A percentile compares a stretch with the other conserved stretches of the same genome.
phyloP scores from a whole-genome alignment of 2,113 vertebrate genomes.

The Synchiropus splendidus region DNA sequence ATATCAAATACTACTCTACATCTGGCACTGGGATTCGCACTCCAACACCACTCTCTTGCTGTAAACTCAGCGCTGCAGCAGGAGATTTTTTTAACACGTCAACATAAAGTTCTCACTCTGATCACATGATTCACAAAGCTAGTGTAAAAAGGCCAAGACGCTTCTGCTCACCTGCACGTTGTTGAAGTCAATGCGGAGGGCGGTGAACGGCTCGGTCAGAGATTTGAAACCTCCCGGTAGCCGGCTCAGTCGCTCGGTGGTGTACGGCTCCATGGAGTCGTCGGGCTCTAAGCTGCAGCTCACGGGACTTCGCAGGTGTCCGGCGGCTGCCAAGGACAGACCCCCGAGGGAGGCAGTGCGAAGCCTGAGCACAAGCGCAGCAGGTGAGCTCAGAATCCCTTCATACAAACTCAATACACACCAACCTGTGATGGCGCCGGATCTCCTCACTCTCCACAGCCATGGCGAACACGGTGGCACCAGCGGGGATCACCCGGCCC shows the following conservation, averaged over 20 bases:
- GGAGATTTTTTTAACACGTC: no score
- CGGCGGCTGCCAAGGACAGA: conserved; percentile 62
- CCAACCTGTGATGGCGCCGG: conserved; percentile 83
- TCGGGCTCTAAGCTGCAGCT: conserved; percentile 65
- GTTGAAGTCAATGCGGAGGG: conserved; percentile 86
- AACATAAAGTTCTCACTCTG: no score
- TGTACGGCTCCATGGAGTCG: conserved; percentile 86
- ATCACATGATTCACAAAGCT: no score
- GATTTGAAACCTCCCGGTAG: conserved; percentile 78
- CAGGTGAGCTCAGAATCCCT: not conserved
- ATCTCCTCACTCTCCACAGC: conserved; percentile 87
- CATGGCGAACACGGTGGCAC: conserved; percentile 84
- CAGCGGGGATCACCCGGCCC: conserved; percentile 87
- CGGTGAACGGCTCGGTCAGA: conserved; percentile 79
- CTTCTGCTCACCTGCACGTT: conserved; percentile 72
- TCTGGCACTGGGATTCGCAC: no score
- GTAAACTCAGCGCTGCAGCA: no score
- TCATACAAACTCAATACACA: conserved; percentile 33
- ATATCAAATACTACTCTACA: no score
- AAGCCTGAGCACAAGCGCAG: conserved; percentile 57
- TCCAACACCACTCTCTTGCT: no score
- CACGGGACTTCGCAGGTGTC: conserved; percentile 78
- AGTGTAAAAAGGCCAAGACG: no score
- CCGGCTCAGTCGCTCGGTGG: conserved; percentile 86
- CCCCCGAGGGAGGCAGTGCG: conserved; percentile 70